These are phyloP conservation scores for Dendronephthya gigantea DNA, from an alignment of 64 coral and sea anemone species.

Conservation along the genomic window DNA sequence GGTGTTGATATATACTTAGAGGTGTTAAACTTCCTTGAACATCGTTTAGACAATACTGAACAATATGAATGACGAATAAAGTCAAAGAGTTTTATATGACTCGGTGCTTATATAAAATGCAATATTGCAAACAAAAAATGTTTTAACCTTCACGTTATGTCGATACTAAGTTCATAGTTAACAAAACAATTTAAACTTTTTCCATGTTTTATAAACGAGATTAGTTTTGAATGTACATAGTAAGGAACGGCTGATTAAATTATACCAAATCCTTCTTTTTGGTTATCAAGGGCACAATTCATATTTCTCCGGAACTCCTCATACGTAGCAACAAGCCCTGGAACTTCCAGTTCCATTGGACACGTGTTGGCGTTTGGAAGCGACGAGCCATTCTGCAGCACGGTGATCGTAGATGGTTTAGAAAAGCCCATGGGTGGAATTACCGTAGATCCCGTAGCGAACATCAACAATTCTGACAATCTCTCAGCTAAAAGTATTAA, in stretches of 20 bases:
- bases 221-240: neutral
- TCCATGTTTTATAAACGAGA: neutral
- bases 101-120: neutral
- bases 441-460: neutral
- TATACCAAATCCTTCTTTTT: conserved; percentile 5
- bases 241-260: neutral
- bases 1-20: neutral
- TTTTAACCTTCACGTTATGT: neutral
- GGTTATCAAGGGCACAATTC: conserved; percentile 4
- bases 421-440: neutral
- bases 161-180: too few species aligned
- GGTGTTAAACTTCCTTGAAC: neutral
- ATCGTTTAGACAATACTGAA: neutral
- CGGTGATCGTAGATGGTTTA: neutral
- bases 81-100: neutral
- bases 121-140: neutral
- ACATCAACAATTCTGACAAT: neutral
- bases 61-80: neutral
- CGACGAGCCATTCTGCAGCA: neutral
- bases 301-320: neutral
- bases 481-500: neutral
- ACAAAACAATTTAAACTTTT: neutral
- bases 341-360: neutral
- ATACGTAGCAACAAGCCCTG: neutral
- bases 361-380: neutral